Evolutionary conservation across 2,797 vertebrate genomes (phyloP), one percentile per base, ranked within the genome.

Genomic region (Gymnoscopelus braueri): DNA sequence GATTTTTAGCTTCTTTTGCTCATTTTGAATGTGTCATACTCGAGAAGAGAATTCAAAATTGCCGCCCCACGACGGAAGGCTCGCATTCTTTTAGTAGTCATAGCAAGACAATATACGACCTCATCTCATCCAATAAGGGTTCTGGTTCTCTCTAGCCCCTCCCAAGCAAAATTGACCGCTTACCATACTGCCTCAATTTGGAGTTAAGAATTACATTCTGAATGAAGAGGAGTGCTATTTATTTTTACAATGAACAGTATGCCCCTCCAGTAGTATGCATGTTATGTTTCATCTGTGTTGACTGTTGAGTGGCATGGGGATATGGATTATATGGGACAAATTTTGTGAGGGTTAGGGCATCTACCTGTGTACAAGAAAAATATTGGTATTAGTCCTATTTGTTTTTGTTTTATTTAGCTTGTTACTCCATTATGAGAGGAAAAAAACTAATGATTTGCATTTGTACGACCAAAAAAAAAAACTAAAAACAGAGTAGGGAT

Each of bases 221-320:
- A 52, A 29, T 51, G 75, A 79, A 77, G 61, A 29, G 59, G 77
- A 77, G 60, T 49, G 72, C 50, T 64, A 67, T 74, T 82, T 81
- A 47, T 66, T 68, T 60, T 65, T 60, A 75, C 65, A 64, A 70
- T 63, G 63, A 60, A 19, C 9, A 32, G 52, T 69, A 60, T 62
- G 67, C 50, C 57, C 69, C 67, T 65, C 72, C 75, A 74, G 71
- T 79, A 79, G 73, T 73, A 82, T 89, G 87, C 89, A 90, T 91
- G 90, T 88, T 81, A 10, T 82, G 78, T 84, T 88, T 89, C 69
- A 61, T 81, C 79, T 49, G 75, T 87, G 88, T 74, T 44, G 39
- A 44, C 39, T 44, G 39, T 88, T 70, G 78, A 85, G 83, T 88
- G 57, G 86, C 88, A 88, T 89, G 86, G 87, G 77, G 77, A 74